phyloP scores from a whole-genome alignment of 2,113 vertebrate species.

The Paratilapia polleni region DNA sequence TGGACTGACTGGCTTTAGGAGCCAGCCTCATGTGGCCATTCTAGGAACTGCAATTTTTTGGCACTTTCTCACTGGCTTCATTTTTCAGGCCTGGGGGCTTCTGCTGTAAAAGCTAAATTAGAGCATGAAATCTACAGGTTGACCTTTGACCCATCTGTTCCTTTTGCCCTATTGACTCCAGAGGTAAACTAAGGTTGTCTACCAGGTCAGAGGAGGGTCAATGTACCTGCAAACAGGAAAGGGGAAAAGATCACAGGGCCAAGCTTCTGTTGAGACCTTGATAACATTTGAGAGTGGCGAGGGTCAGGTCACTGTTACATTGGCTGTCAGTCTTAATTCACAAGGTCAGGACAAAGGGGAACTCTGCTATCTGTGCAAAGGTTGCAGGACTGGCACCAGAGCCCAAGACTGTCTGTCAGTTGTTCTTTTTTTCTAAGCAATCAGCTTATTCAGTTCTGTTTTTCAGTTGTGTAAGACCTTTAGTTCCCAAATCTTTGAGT shows the following conservation, averaged over 20 bases:
- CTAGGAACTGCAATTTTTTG: not conserved
- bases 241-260: constrained; percentile 23
- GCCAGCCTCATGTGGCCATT: not conserved
- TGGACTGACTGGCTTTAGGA: not conserved
- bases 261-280: constrained; percentile 42
- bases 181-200: constrained; percentile 48
- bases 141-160: constrained; percentile 57
- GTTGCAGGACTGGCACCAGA: constrained; percentile 6
- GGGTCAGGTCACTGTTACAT: constrained; percentile 55
- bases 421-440: constrained; percentile 36
- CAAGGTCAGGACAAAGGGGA: not conserved
- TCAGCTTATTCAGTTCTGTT: constrained; percentile 14
- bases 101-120: constrained; percentile 41
- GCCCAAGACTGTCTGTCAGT: not conserved
- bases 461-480: constrained; percentile 35
- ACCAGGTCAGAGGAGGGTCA: constrained; percentile 59
- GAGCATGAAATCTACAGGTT: constrained; percentile 58
- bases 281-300: constrained; percentile 64
- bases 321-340: constrained; percentile 32
- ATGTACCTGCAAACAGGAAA: constrained; percentile 64
- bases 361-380: constrained; percentile 17
- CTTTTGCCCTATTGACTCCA: constrained; percentile 41
- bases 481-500: constrained; percentile 38
- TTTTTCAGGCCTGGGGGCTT: not conserved
- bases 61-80: not conserved